Evolutionary conservation across 2,888 invertebrate genomes (phyloP).

Genomic region (Lampropteryx suffumata): DNA sequence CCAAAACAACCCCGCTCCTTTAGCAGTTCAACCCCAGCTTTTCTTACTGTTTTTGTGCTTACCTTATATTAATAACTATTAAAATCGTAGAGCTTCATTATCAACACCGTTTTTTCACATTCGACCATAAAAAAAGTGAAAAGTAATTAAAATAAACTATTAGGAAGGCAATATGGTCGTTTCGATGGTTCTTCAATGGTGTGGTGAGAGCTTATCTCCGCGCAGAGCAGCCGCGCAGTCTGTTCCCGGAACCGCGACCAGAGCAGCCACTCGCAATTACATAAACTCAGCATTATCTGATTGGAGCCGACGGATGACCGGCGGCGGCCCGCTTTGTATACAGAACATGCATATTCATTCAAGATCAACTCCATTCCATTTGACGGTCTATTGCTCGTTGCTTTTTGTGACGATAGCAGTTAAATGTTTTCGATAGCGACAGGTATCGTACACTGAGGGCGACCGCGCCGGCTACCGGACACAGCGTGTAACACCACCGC

Average conservation of each 20-base stretch:
- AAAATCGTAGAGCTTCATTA: too few relatives aligned
- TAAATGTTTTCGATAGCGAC: conserved; percentile 7
- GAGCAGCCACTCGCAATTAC: conserved; percentile 11
- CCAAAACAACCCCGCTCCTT: too few relatives aligned
- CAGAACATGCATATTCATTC: conserved; percentile 26
- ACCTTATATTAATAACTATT: too few relatives aligned
- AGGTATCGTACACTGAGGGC: conserved; percentile 13
- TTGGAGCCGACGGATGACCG: conserved; percentile 2
- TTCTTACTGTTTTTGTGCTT: too few relatives aligned
- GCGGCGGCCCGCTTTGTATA: conserved; percentile 20
- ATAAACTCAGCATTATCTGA: conserved; percentile 19
- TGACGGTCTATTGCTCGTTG: conserved; percentile 22
- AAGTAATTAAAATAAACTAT: neutral
- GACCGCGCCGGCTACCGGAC: conserved; percentile 26
- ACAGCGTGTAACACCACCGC: conserved; percentile 30
- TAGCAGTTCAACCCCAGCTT: too few relatives aligned
- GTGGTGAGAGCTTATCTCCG: neutral
- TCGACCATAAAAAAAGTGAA: conserved; percentile 6
- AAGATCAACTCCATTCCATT: conserved; percentile 20
- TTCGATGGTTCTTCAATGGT: neutral
- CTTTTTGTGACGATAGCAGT: conserved; percentile 1
- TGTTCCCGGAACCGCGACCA: conserved; percentile 28
- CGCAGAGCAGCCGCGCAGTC: conserved; percentile 16
- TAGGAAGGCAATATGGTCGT: neutral
- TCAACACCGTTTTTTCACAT: too few relatives aligned